phyloP scores from a whole-genome alignment of 2,797 vertebrate species.

The Darevskia mixta region DNA sequence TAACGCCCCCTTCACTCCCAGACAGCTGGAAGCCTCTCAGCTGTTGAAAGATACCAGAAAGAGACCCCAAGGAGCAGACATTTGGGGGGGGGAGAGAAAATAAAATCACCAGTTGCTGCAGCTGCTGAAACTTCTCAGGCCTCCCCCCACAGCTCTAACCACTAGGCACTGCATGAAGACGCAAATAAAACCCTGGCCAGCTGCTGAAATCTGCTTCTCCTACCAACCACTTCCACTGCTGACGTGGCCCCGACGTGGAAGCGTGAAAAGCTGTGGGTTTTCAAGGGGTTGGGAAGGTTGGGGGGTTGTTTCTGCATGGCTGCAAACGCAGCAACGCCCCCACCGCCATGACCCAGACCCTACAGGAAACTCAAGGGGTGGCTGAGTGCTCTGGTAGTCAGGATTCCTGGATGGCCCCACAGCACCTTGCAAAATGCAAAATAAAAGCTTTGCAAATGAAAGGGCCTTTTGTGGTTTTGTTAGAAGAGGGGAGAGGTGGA shows the following conservation, averaged over 20 bases:
- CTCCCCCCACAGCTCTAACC: no score
- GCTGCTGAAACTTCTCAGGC: neutral
- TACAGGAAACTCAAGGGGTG: no score
- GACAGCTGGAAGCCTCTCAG: neutral
- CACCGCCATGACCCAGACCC: neutral
- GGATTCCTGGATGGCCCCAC: no score
- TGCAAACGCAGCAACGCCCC: neutral
- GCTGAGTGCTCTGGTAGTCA: no score
- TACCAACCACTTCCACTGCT: neutral
- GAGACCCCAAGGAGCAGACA: neutral
- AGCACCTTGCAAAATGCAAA: no score
- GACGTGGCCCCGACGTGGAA: neutral
- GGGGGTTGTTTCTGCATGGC: no score
- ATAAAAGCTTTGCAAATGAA: no score
- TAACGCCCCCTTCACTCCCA: no score
- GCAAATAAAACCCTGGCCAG: no score
- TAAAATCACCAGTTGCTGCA: neutral
- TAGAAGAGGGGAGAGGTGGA: no score
- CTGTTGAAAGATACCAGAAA: neutral
- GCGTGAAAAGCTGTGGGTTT: neutral
- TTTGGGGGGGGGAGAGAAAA: no score
- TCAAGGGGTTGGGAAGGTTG: neutral
- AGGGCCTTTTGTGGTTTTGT: no score
- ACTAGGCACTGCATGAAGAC: neutral
- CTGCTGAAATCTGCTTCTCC: neutral